Percentiles rank a stretch among this genome's conserved stretches.
These are phyloP conservation scores for Helicoverpa assulta DNA, from an alignment of 2,888 invertebrate genomes.

Conservation along the genomic window DNA sequence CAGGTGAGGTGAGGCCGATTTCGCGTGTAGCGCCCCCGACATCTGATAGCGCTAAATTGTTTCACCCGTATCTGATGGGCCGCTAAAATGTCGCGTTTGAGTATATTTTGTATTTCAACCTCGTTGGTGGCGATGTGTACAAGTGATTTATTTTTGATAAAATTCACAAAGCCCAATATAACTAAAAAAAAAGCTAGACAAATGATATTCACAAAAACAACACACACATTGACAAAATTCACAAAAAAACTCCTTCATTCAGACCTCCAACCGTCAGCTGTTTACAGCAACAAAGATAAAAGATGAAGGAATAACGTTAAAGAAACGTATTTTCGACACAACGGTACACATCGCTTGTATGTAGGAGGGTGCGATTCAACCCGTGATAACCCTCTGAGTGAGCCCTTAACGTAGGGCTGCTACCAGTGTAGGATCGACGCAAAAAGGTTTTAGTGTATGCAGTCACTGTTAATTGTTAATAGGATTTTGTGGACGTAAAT, in stretches of 20 bases:
- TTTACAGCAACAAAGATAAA: constrained; percentile 49
- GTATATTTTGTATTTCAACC: constrained; percentile 27
- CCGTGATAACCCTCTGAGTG: constrained; percentile 77
- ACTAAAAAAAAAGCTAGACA: no score
- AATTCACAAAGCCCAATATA: no score
- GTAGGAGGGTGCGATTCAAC: constrained; percentile 70
- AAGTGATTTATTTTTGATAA: no score
- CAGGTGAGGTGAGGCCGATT: constrained; percentile 66
- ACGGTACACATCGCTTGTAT: constrained; percentile 54
- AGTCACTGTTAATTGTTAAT: background rate
- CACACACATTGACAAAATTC: background rate
- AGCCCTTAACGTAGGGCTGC: constrained; percentile 76
- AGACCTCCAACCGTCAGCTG: constrained; percentile 45
- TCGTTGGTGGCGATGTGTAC: constrained; percentile 6
- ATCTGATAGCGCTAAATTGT: constrained; percentile 88
- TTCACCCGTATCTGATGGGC: constrained; percentile 87
- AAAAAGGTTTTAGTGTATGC: constrained; percentile 6
- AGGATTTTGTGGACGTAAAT: background rate
- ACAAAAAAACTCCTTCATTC: background rate
- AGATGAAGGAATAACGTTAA: constrained; percentile 32
- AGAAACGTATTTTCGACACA: constrained; percentile 49
- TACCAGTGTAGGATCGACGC: background rate
- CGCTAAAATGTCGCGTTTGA: constrained; percentile 60
- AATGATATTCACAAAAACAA: background rate
- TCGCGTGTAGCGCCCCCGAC: constrained; percentile 69